Percentiles rank a stretch among this genome's conserved stretches.
Evolutionary conservation across 64 coral and sea anemone species (phyloP).

Genomic region (Acropora tenuis): DNA sequence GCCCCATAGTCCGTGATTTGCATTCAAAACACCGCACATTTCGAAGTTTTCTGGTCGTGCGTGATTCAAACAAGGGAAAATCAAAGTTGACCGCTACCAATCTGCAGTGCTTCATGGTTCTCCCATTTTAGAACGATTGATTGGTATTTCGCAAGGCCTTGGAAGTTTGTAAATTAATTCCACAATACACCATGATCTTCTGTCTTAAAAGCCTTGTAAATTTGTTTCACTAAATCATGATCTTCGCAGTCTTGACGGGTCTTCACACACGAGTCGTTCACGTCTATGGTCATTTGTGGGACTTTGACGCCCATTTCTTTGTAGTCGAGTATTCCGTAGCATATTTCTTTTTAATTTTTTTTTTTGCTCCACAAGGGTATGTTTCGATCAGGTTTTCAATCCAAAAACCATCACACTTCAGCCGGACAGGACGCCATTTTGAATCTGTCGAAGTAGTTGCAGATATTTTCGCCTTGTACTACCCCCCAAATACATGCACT

Average conservation of each 20-base stretch:
- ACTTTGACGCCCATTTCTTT: conserved; percentile 4
- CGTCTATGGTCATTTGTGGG: background rate
- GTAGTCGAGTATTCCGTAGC: background rate
- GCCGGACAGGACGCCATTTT: background rate
- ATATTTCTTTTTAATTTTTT: background rate
- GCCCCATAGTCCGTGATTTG: background rate
- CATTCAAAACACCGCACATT: conserved; percentile 1
- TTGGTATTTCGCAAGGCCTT: too few relatives aligned
- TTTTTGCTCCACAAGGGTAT: background rate
- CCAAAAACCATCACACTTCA: background rate
- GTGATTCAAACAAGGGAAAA: background rate
- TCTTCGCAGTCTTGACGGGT: too few relatives aligned
- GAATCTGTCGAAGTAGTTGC: background rate
- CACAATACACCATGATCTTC: too few relatives aligned
- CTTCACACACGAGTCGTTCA: background rate
- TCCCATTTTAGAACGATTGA: too few relatives aligned
- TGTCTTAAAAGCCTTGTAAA: too few relatives aligned
- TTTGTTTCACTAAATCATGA: too few relatives aligned
- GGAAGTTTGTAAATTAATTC: too few relatives aligned
- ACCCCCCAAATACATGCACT: background rate
- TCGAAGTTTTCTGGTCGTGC: background rate
- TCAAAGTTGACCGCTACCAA: too few relatives aligned
- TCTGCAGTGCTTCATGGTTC: too few relatives aligned
- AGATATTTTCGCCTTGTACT: background rate
- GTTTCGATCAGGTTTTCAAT: background rate